A percentile compares a stretch with the other conserved stretches of the same genome.
Evolutionary conservation across 2,113 vertebrate genomes (phyloP).

Genomic region (Spilogale gracilis): DNA sequence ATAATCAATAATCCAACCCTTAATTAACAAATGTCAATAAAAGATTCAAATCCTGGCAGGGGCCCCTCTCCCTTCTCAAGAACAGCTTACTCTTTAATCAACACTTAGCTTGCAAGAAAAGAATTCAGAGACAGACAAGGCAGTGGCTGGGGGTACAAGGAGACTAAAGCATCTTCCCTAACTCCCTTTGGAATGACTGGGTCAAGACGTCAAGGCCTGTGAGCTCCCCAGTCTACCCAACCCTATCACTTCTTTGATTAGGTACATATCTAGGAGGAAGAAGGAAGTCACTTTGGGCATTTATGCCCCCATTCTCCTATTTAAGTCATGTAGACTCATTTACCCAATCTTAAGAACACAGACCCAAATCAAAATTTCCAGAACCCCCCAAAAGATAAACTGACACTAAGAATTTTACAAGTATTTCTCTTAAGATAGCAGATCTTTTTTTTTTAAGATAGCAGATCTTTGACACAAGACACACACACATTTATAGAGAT

Average conservation of each 20-base stretch:
- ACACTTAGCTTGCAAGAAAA: neutral
- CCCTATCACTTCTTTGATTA: constrained; percentile 2
- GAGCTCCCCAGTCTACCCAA: neutral
- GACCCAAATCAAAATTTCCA: neutral
- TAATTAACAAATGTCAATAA: neutral
- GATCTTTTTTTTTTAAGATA: neutral
- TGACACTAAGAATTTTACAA: neutral
- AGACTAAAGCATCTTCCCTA: neutral
- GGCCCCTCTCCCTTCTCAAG: neutral
- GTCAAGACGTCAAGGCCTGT: neutral
- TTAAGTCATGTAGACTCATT: neutral
- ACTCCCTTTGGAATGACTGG: neutral
- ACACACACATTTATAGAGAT: neutral
- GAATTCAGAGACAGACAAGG: neutral
- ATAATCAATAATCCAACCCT: neutral
- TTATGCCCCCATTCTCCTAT: neutral
- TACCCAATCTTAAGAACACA: neutral
- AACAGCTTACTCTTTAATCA: neutral
- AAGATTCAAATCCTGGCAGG: neutral
- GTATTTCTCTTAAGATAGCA: neutral
- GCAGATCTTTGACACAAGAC: too few relatives aligned
- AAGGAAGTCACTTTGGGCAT: neutral
- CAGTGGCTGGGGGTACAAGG: neutral
- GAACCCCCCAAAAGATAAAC: neutral
- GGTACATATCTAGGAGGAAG: neutral